A percentile compares a stretch with the other conserved stretches of the same genome.
phyloP scores from a whole-genome alignment of 2,888 invertebrate species.

The Eilema griseolum region DNA sequence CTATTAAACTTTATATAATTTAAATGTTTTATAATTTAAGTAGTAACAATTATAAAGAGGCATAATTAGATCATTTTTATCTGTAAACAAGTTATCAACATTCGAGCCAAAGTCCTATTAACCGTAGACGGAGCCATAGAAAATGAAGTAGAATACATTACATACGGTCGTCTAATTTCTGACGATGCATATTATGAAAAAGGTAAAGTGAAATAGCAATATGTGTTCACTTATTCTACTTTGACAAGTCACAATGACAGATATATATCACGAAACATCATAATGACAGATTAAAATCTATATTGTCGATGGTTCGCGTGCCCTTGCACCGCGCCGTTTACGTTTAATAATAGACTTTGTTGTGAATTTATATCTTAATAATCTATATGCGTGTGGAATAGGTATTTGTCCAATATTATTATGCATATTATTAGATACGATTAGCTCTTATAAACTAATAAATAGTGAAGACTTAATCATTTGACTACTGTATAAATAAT shows the following conservation, averaged over 20 bases:
- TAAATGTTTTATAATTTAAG: constrained; percentile 63
- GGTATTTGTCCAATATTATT: constrained; percentile 10
- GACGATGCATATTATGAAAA: background rate
- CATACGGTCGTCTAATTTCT: too few relatives aligned
- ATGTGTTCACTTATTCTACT: background rate
- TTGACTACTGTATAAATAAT: background rate
- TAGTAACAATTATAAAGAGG: constrained; percentile 73
- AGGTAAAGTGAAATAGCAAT: background rate
- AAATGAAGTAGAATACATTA: background rate
- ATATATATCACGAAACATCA: background rate
- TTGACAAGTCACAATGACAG: background rate
- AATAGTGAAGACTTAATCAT: background rate
- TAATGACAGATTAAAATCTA: background rate
- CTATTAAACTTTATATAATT: constrained; percentile 53
- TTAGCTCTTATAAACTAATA: constrained; percentile 6
- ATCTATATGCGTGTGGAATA: background rate
- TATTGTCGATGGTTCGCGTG: background rate
- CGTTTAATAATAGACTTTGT: background rate
- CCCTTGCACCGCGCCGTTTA: background rate
- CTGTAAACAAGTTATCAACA: constrained; percentile 27
- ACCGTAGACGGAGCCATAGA: background rate
- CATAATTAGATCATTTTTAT: constrained; percentile 63
- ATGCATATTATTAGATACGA: background rate
- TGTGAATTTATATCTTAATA: background rate
- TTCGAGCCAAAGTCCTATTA: background rate